A percentile compares a stretch with the other conserved stretches of the same genome.
Conservation (phyloP, 1,140 invertebrate genomes). For the Harlomillsia oculata region DNA sequence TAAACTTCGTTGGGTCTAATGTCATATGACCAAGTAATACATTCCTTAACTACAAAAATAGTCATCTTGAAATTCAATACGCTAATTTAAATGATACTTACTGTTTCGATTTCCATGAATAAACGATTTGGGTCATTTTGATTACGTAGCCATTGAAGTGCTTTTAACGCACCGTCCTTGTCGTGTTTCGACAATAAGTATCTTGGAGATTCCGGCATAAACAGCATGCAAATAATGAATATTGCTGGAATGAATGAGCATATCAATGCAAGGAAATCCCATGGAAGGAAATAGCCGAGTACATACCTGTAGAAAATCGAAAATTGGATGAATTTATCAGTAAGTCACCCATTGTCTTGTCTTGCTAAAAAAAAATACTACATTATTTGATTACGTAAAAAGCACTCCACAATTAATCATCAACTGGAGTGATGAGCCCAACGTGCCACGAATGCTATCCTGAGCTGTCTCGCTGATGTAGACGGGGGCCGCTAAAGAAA, state of each 20-base stretch:
- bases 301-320: conserved; percentile 9
- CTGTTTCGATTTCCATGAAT: conserved; percentile 42
- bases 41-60: too few species aligned
- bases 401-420: conserved; percentile 68
- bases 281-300: conserved; percentile 40
- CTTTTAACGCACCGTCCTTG: conserved; percentile 45
- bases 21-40: too few species aligned
- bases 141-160: conserved; percentile 53
- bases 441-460: conserved; percentile 48
- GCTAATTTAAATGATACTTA: conserved; percentile 26
- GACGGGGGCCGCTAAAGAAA: conserved; percentile 41
- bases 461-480: conserved; percentile 53
- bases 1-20: conserved; percentile 8
- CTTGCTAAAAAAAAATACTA: not conserved
- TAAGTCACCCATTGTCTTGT: not conserved
- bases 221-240: conserved; percentile 54
- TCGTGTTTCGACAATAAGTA: conserved; percentile 54
- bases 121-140: conserved; percentile 43
- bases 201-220: conserved; percentile 75
- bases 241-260: conserved; percentile 56
- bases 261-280: conserved; percentile 54
- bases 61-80: too few species aligned
- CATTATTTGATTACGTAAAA: conserved; percentile 48
- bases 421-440: conserved; percentile 61
- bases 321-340: not conserved